phyloP scores from a whole-genome alignment of 2,888 invertebrate species.

The Athrips mouffetella region DNA sequence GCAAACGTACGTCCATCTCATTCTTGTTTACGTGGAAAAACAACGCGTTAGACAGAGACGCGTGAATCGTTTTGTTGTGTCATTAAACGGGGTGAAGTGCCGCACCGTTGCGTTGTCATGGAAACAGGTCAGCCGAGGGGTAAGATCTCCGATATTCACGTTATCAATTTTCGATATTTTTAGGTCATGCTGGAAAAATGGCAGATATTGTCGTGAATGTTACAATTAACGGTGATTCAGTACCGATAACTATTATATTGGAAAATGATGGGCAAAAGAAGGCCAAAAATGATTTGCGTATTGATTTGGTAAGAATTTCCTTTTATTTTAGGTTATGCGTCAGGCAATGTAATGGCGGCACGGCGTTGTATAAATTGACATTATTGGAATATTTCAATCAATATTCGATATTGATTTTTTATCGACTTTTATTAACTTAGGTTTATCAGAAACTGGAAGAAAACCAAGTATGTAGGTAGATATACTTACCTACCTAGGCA shows the following conservation, averaged over 20 bases:
- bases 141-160: conserved; percentile 66
- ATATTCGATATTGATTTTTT: conserved; percentile 17
- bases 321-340: conserved; percentile 20
- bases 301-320: conserved; percentile 54
- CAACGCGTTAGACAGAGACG: conserved; percentile 36
- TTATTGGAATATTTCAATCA: neutral
- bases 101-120: conserved; percentile 66
- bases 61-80: conserved; percentile 21
- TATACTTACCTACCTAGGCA: too few relatives aligned
- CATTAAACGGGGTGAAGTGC: conserved; percentile 37
- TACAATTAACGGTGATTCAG: conserved; percentile 34
- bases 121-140: conserved; percentile 58
- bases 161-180: conserved; percentile 67
- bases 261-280: conserved; percentile 29
- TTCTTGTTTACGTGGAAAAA: conserved; percentile 27
- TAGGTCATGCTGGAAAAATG: conserved; percentile 44
- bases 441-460: too few relatives aligned
- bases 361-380: too few relatives aligned
- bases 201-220: conserved; percentile 48
- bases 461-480: too few relatives aligned
- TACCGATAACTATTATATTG: conserved; percentile 34
- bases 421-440: conserved; percentile 24
- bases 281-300: conserved; percentile 38
- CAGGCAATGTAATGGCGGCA: neutral
- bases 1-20: conserved; percentile 34